phyloP scores from a whole-genome alignment of 2,113 vertebrate genomes.

The Pseudorectes ferrugineus region DNA sequence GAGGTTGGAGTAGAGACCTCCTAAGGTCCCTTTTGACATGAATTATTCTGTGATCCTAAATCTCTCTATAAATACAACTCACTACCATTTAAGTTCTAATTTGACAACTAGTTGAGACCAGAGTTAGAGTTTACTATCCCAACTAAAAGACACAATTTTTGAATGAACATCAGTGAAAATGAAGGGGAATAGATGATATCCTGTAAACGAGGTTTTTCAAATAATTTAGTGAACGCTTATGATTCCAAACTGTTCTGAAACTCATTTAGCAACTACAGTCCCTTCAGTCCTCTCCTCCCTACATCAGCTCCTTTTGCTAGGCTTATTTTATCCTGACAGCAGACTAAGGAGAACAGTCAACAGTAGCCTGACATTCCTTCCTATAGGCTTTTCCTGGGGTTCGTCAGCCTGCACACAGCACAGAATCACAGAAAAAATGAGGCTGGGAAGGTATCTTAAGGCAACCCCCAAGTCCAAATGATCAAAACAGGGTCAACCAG shows the following conservation, averaged over 20 bases:
- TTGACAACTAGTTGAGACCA: neutral
- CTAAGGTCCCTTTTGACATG: neutral
- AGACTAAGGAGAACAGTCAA: neutral
- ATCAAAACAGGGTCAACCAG: neutral
- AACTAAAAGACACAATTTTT: neutral
- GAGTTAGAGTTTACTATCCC: neutral
- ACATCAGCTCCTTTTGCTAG: neutral
- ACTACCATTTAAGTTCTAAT: neutral
- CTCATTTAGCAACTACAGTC: neutral
- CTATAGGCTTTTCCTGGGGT: neutral
- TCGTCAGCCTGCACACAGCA: neutral
- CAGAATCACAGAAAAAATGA: neutral
- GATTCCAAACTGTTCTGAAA: neutral
- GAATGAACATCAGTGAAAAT: neutral
- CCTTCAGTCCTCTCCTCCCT: neutral
- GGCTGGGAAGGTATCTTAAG: neutral
- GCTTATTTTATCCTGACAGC: neutral
- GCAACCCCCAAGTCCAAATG: neutral
- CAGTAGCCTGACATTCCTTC: neutral
- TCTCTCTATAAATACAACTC: neutral
- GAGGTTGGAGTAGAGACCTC: neutral
- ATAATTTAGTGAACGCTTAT: neutral
- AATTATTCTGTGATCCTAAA: neutral
- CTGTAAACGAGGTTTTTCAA: neutral
- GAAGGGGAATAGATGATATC: neutral